A percentile compares a stretch with the other conserved stretches of the same genome.
These are phyloP conservation scores for Eristalinus sepulchralis DNA, from an alignment of 2,888 invertebrate genomes.

Conservation along the genomic window DNA sequence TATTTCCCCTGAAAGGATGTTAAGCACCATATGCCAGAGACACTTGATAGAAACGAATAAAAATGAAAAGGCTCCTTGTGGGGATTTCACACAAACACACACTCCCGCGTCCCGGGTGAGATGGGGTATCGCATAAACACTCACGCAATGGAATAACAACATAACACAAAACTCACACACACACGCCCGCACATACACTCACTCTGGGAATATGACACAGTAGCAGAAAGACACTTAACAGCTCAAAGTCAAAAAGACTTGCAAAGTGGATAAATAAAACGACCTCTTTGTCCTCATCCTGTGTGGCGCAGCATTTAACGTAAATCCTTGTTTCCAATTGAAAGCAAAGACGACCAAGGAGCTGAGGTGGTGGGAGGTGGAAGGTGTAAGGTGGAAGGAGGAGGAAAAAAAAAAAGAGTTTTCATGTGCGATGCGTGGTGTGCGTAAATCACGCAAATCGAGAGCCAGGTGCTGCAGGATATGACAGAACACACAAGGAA, in stretches of 20 bases:
- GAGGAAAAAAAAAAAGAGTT: conserved; percentile 16
- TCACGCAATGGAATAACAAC: conserved; percentile 58
- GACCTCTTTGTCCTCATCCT: conserved; percentile 28
- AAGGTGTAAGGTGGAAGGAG: neutral
- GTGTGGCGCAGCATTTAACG: conserved; percentile 47
- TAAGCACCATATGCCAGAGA: conserved; percentile 68
- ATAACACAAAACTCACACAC: neutral
- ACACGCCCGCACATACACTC: neutral
- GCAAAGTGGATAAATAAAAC: conserved; percentile 71
- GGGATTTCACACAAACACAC: conserved; percentile 47
- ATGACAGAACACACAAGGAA: conserved; percentile 45
- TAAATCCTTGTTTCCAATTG: conserved; percentile 64
- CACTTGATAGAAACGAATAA: conserved; percentile 69
- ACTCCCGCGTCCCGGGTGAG: neutral
- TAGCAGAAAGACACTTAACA: conserved; percentile 66
- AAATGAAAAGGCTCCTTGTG: conserved; percentile 58
- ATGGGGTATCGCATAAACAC: conserved; percentile 33
- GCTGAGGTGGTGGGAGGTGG: neutral
- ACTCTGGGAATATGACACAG: conserved; percentile 2
- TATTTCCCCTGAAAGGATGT: conserved; percentile 66
- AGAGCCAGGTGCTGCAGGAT: conserved; percentile 69
- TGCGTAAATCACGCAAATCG: conserved; percentile 69
- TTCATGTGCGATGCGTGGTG: conserved; percentile 55
- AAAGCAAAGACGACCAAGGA: neutral
- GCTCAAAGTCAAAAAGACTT: conserved; percentile 69